Percentiles rank a stretch among this genome's conserved stretches.
phyloP scores from a whole-genome alignment of 2,113 vertebrate species.

The Electrona antarctica region DNA sequence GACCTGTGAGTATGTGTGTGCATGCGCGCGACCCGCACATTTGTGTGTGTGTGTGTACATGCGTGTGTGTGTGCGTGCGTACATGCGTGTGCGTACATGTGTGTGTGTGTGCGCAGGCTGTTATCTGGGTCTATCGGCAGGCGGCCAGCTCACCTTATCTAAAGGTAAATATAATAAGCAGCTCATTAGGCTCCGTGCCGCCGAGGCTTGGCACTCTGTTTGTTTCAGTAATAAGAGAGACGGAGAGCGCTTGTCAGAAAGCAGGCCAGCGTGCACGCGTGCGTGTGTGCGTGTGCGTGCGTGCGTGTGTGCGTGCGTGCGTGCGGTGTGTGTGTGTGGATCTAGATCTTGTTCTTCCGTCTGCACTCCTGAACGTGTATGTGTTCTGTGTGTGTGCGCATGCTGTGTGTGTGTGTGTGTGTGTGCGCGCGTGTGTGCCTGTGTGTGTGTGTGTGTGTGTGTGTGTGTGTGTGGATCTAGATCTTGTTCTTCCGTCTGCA shows the following conservation, averaged over 20 bases:
- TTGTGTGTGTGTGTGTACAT: no score
- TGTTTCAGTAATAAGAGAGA: constrained; percentile 77
- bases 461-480: constrained; percentile 26
- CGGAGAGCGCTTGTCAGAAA: constrained; percentile 68
- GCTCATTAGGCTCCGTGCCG: constrained; percentile 86
- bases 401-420: neutral
- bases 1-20: no score
- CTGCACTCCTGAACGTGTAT: constrained; percentile 74
- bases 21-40: no score
- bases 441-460: no score
- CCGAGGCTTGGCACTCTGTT: constrained; percentile 83
- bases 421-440: no score
- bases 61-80: no score
- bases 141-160: constrained; percentile 88
- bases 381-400: neutral
- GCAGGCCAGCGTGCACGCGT: constrained; percentile 28
- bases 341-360: constrained; percentile 64
- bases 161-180: constrained; percentile 92
- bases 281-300: constrained; percentile 14
- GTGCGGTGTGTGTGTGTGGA: constrained; percentile 20
- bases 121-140: constrained; percentile 79
- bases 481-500: constrained; percentile 62
- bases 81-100: no score
- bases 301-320: constrained; percentile 25
- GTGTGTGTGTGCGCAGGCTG: neutral